These are phyloP conservation scores for Dryobates pubescens DNA, from an alignment of 2,797 vertebrate species.

Conservation along the genomic window DNA sequence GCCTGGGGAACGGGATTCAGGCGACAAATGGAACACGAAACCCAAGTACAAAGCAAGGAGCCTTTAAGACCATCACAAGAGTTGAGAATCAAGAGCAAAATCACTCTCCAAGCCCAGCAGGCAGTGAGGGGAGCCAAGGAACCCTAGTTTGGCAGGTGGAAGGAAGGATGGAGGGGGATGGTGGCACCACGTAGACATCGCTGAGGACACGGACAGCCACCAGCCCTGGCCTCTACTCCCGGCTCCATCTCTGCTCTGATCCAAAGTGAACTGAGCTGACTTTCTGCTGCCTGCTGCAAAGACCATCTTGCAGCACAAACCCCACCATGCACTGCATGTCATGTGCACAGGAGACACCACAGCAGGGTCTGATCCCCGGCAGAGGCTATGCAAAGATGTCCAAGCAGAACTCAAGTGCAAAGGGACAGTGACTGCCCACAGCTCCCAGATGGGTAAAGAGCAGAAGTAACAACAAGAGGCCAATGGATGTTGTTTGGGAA, in stretches of 20 bases:
- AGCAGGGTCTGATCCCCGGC: fast-evolving
- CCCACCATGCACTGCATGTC: fast-evolving
- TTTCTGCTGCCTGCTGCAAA: fast-evolving
- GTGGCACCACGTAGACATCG: fast-evolving
- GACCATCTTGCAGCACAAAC: not conserved
- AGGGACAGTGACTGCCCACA: not conserved
- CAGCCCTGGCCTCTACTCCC: not conserved
- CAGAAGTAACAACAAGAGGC: fast-evolving
- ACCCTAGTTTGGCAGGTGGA: not conserved
- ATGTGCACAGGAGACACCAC: fast-evolving
- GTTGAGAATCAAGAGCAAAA: not conserved
- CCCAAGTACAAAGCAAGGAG: not conserved
- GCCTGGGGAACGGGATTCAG: fast-evolving
- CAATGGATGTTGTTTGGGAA: fast-evolving
- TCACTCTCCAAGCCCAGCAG: fast-evolving
- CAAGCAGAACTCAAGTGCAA: not conserved
- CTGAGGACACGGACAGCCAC: fast-evolving
- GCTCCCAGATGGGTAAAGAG: not conserved
- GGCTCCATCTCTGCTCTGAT: not conserved
- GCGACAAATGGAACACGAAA: not conserved
- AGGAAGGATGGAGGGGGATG: not conserved
- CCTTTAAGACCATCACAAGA: not conserved
- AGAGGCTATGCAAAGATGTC: fast-evolving
- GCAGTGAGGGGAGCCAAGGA: not conserved
- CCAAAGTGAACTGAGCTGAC: not conserved